phyloP scores from a whole-genome alignment of 2,888 invertebrate species.

The Elegia similella region DNA sequence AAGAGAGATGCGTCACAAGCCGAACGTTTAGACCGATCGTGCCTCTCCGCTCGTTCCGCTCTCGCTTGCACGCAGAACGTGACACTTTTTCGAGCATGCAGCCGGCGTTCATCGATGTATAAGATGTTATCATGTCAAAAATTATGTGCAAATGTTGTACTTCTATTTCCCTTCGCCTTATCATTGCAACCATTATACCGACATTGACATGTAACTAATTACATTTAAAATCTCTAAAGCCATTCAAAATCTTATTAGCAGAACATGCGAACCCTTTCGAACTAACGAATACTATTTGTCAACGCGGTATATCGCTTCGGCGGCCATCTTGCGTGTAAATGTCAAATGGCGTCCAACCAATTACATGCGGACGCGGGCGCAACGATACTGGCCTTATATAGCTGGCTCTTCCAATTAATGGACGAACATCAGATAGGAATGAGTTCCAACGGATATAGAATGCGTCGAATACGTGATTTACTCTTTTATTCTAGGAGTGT shows the following conservation, averaged over 20 bases:
- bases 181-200: neutral
- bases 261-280: conserved; percentile 40
- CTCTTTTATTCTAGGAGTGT: conserved; percentile 6
- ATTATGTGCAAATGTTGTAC: too few species aligned
- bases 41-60: too few species aligned
- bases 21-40: too few species aligned
- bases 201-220: neutral
- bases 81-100: too few species aligned
- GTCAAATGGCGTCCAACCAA: conserved; percentile 76
- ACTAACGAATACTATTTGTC: conserved; percentile 65
- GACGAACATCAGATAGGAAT: conserved; percentile 57
- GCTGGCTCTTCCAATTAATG: conserved; percentile 76
- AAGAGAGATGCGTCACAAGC: too few species aligned
- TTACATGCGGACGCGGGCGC: conserved; percentile 72
- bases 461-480: conserved; percentile 10
- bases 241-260: conserved; percentile 11
- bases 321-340: conserved; percentile 78
- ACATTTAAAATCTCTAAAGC: conserved; percentile 4
- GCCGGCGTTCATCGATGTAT: too few species aligned
- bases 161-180: too few species aligned
- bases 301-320: conserved; percentile 68
- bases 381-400: conserved; percentile 78
- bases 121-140: too few species aligned
- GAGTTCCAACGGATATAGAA: conserved; percentile 18
- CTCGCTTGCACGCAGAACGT: too few species aligned